Conservation (phyloP, 2,113 vertebrate species). For the Oryzias woworae region DNA sequence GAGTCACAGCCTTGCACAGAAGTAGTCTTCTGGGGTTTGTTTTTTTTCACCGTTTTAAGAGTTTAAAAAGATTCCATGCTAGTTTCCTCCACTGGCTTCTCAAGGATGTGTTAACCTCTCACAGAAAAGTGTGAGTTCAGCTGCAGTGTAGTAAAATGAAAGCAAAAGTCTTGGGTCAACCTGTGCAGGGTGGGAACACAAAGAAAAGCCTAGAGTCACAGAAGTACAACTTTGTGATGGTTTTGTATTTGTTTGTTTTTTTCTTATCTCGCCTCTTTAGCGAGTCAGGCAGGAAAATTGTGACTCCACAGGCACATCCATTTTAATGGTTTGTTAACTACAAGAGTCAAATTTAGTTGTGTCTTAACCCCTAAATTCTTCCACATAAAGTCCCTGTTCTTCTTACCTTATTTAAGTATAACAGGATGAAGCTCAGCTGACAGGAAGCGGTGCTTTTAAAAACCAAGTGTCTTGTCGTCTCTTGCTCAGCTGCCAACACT, state of each 20-base stretch:
- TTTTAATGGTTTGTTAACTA: slow-evolving; percentile 49
- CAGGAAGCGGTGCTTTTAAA: slow-evolving; percentile 41
- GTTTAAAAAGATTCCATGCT: slow-evolving; percentile 14
- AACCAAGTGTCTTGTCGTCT: slow-evolving; percentile 26
- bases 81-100: slow-evolving; percentile 23
- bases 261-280: slow-evolving; percentile 36
- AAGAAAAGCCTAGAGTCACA: slow-evolving; percentile 53
- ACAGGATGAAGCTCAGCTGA: slow-evolving; percentile 43
- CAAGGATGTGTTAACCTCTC: slow-evolving; percentile 36
- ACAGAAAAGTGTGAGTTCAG: slow-evolving; percentile 52
- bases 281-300: slow-evolving; percentile 34
- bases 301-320: slow-evolving; percentile 33
- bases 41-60: slow-evolving; percentile 1
- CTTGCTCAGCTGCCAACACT: slow-evolving; percentile 65
- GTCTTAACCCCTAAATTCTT: slow-evolving; percentile 31
- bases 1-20: slow-evolving; percentile 18
- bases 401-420: slow-evolving; percentile 50
- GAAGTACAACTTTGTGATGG: slow-evolving; percentile 45
- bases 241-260: slow-evolving; percentile 12
- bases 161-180: slow-evolving; percentile 37
- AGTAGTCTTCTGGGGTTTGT: slow-evolving; percentile 8
- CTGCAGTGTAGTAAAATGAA: slow-evolving; percentile 55
- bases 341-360: slow-evolving; percentile 38
- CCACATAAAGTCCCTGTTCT: slow-evolving; percentile 9
- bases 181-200: slow-evolving; percentile 41